phyloP scores from a whole-genome alignment of 2,888 invertebrate species.

The Himalopsyche japonica region DNA sequence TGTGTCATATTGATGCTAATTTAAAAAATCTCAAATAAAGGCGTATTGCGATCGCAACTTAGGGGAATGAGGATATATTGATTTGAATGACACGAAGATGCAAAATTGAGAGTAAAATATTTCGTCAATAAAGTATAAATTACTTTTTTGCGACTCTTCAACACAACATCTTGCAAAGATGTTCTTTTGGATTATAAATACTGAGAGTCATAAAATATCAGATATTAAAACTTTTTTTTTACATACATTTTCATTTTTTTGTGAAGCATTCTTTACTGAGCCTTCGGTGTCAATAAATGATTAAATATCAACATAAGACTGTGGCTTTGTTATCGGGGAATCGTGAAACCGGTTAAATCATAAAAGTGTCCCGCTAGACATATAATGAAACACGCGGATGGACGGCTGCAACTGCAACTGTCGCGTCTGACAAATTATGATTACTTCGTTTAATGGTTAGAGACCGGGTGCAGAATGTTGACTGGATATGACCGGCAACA shows the following conservation, averaged over 20 bases:
- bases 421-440: slow-evolving; percentile 13
- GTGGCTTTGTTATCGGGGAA: background rate
- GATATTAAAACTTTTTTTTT: background rate
- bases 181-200: no score
- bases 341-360: background rate
- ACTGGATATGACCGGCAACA: background rate
- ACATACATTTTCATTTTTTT: background rate
- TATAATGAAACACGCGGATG: background rate
- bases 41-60: no score
- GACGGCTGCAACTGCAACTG: background rate
- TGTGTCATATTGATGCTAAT: no score
- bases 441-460: slow-evolving; percentile 12
- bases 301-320: background rate
- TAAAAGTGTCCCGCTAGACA: background rate
- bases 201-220: background rate
- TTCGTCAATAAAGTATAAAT: no score
- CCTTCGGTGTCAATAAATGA: background rate
- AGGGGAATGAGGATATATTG: no score
- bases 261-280: background rate
- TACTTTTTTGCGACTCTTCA: no score
- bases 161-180: no score
- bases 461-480: background rate
- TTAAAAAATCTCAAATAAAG: no score
- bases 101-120: no score
- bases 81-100: no score